phyloP scores from a whole-genome alignment of 2,888 invertebrate genomes.

The Rutpela maculata region DNA sequence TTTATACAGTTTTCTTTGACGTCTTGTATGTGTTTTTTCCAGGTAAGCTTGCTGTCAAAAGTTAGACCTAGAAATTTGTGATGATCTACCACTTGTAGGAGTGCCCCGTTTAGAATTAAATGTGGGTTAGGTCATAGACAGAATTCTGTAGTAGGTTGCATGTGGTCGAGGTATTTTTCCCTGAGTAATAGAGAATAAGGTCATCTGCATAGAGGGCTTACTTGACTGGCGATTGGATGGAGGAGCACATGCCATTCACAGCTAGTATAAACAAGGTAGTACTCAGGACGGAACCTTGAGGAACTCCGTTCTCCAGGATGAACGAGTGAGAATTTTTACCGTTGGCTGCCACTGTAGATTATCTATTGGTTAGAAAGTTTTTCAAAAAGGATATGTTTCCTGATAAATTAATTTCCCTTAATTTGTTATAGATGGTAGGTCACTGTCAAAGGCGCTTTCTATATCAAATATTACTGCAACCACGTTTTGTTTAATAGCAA shows the following conservation, averaged over 20 bases:
- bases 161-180: background rate
- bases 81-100: background rate
- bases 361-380: too few relatives aligned
- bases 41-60: conserved; percentile 7
- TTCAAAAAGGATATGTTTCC: background rate
- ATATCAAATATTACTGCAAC: background rate
- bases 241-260: too few relatives aligned
- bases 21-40: background rate
- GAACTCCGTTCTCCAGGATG: too few relatives aligned
- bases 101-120: background rate
- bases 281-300: too few relatives aligned
- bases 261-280: too few relatives aligned
- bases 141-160: conserved; percentile 1
- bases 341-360: too few relatives aligned
- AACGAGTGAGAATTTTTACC: too few relatives aligned
- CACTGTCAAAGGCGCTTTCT: background rate
- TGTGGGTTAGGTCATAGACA: background rate
- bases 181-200: conserved; percentile 9
- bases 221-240: conserved; percentile 2
- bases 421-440: background rate
- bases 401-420: background rate
- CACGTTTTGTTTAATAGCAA: background rate
- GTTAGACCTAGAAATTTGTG: background rate
- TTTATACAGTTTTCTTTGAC: background rate
- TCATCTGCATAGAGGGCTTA: conserved; percentile 2